Conservation (phyloP, 92 coral and sea anemone genomes). For the Phenganax stokvisi region DNA sequence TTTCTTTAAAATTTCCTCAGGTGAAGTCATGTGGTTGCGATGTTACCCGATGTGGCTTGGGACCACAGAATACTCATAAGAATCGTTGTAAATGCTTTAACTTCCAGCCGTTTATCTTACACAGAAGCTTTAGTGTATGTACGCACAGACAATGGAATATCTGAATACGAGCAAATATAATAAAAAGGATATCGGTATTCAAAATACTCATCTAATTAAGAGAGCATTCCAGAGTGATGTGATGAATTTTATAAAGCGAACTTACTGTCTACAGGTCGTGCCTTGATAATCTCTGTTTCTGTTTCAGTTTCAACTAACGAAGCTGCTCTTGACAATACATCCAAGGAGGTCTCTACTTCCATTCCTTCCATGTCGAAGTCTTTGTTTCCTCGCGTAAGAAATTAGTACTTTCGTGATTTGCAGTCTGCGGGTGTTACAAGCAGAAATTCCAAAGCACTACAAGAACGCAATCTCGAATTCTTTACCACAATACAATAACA, state of each 20-base stretch:
- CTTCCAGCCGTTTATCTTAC: too few species aligned
- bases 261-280: constrained; percentile 34
- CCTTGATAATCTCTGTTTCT: constrained; percentile 31
- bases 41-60: too few species aligned
- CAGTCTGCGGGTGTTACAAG: constrained; percentile 15
- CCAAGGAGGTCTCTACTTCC: constrained; percentile 84
- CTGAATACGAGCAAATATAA: neutral
- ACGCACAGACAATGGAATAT: too few species aligned
- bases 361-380: constrained; percentile 32
- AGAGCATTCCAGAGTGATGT: constrained; percentile 13
- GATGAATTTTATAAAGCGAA: neutral
- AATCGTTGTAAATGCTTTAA: too few species aligned
- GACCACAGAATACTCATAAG: too few species aligned
- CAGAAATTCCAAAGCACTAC: constrained; percentile 34
- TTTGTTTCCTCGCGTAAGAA: constrained; percentile 14
- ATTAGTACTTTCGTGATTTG: constrained; percentile 31
- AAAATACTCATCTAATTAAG: constrained; percentile 14
- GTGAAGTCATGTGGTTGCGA: too few species aligned
- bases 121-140: too few species aligned
- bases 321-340: constrained; percentile 97
- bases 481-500: constrained; percentile 16
- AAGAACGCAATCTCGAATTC: constrained; percentile 25
- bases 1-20: neutral
- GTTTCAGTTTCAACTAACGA: constrained; percentile 82
- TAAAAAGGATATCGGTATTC: constrained; percentile 5